Conservation (phyloP, 2,113 vertebrate species). For the Platichthys stellatus region DNA sequence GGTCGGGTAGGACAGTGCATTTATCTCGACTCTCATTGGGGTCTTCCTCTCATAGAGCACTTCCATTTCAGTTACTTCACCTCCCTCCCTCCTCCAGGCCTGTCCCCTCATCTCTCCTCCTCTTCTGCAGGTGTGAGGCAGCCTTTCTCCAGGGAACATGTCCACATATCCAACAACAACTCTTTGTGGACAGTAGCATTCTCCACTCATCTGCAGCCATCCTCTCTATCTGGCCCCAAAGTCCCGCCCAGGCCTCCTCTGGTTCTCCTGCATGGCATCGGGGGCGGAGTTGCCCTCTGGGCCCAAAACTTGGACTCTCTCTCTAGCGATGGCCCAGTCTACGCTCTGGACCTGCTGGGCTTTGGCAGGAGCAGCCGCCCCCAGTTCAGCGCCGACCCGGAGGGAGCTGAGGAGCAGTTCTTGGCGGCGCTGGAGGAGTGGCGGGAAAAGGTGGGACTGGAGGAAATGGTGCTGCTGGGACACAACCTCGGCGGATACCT, state of each 20-base stretch:
- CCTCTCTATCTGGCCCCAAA: background rate
- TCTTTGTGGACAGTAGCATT: conserved; percentile 93
- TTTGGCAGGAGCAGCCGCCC: conserved; percentile 93
- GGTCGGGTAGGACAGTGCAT: no score
- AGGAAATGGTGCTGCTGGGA: conserved; percentile 91
- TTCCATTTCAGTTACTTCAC: background rate
- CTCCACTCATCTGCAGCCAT: conserved; percentile 42
- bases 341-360: conserved; percentile 92
- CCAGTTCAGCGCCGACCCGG: conserved; percentile 83
- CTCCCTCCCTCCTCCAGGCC: background rate
- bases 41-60: no score
- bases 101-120: conserved; percentile 15
- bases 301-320: conserved; percentile 91
- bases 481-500: conserved; percentile 95
- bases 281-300: conserved; percentile 93
- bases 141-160: conserved; percentile 85
- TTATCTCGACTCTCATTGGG: no score
- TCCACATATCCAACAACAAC: conserved; percentile 87
- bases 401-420: conserved; percentile 89
- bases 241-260: conserved; percentile 82
- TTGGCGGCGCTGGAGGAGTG: conserved; percentile 92
- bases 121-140: conserved; percentile 82
- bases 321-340: conserved; percentile 85
- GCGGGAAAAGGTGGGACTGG: conserved; percentile 87
- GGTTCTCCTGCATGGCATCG: conserved; percentile 93